These are phyloP conservation scores for Matsumyia berberina DNA, from an alignment of 2,888 invertebrate species.

Conservation along the genomic window DNA sequence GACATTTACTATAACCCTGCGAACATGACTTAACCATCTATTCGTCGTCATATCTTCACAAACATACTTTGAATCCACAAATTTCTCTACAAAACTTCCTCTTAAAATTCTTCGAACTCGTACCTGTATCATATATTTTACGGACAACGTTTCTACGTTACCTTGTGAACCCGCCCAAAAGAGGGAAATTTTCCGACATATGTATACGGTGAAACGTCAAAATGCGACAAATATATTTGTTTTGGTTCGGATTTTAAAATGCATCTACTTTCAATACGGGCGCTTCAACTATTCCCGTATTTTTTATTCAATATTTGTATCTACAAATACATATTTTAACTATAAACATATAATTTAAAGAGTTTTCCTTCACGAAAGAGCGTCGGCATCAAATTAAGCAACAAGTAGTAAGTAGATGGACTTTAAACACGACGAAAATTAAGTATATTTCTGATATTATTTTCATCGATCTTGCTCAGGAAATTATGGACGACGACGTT, in stretches of 20 bases:
- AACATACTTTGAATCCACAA: too few species aligned
- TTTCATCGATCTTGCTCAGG: slow-evolving; percentile 43
- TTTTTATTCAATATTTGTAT: slow-evolving; percentile 29
- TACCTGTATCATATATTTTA: too few species aligned
- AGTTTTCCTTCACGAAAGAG: slow-evolving; percentile 1
- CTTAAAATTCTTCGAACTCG: too few species aligned
- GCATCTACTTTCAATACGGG: slow-evolving; percentile 28
- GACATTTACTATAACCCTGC: too few species aligned
- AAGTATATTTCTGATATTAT: slow-evolving; percentile 22
- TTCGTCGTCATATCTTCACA: too few species aligned
- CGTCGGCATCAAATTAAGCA: slow-evolving; percentile 4
- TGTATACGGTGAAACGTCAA: slow-evolving; percentile 33
- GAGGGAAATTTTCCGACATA: neutral
- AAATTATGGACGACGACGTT: slow-evolving; percentile 68
- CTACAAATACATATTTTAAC: slow-evolving; percentile 1
- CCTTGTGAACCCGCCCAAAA: slow-evolving; percentile 5
- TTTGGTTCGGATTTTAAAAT: slow-evolving; percentile 59
- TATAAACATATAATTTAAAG: neutral
- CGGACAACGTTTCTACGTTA: too few species aligned
- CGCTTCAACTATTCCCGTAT: neutral
- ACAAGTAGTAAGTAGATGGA: slow-evolving; percentile 46
- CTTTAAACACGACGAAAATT: neutral
- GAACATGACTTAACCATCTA: too few species aligned
- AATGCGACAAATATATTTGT: slow-evolving; percentile 56
- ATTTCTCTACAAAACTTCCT: too few species aligned